A percentile compares a stretch with the other conserved stretches of the same genome.
phyloP scores from a whole-genome alignment of 2,113 vertebrate genomes.

The Ivindomyrus marchei region DNA sequence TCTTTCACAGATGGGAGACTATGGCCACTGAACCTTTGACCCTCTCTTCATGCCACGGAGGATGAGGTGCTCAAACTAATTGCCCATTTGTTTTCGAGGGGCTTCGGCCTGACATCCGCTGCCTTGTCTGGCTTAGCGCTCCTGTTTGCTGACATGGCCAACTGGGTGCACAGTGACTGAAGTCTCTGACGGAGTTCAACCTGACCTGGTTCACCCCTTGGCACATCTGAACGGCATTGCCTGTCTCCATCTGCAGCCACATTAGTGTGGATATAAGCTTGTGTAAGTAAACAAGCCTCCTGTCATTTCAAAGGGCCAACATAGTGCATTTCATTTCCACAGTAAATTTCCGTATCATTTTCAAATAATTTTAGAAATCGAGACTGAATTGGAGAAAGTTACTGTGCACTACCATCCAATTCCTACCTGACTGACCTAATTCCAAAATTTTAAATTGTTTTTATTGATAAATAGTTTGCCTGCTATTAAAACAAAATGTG shows the following conservation, averaged over 20 bases:
- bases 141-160: constrained; percentile 6
- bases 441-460: neutral
- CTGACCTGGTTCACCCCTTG: neutral
- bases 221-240: neutral
- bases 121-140: neutral
- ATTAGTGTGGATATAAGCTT: neutral
- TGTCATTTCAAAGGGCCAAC: neutral
- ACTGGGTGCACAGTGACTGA: neutral
- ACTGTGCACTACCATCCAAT: neutral
- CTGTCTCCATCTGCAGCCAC: neutral
- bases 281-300: neutral
- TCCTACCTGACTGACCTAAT: neutral
- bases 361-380: neutral
- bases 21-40: neutral
- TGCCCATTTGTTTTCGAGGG: neutral
- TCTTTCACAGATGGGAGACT: neutral
- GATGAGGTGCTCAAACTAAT: neutral
- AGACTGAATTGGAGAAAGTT: neutral
- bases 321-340: neutral
- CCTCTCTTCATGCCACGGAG: neutral
- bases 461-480: neutral
- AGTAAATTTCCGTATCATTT: neutral
- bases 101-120: neutral
- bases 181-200: neutral
- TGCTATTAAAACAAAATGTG: neutral